phyloP scores from a whole-genome alignment of 2,113 vertebrate genomes.

The Glaucidium brasilianum region DNA sequence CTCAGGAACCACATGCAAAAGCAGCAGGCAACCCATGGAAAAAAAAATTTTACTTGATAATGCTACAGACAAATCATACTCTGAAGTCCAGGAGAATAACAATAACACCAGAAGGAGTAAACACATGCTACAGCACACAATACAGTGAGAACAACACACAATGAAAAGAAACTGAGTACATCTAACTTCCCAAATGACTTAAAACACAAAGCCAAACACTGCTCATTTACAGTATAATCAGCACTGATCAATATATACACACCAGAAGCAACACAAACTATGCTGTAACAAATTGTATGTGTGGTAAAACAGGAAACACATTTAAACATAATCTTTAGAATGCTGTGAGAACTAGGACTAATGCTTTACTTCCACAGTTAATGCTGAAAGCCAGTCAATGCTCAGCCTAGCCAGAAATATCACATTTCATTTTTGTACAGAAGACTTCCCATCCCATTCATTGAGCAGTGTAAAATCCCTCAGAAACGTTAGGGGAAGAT shows the following conservation, averaged over 20 bases:
- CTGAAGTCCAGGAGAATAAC: not conserved
- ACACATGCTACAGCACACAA: not conserved
- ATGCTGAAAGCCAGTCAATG: constrained; percentile 1
- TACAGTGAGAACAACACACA: not conserved
- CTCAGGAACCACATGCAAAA: not conserved
- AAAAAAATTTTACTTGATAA: not conserved
- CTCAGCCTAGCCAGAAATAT: not conserved
- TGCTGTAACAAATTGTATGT: not conserved
- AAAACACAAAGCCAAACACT: not conserved
- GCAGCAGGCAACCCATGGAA: not conserved
- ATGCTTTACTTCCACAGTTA: not conserved
- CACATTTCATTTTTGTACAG: not conserved
- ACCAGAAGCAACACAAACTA: not conserved
- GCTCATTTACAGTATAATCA: not conserved
- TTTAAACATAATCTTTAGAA: constrained; percentile 9
- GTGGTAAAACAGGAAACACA: constrained; percentile 30
- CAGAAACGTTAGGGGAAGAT: not conserved
- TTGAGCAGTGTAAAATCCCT: not conserved
- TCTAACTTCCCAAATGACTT: not conserved
- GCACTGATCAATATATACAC: not conserved
- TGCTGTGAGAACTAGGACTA: constrained; percentile 13
- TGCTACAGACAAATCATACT: not conserved
- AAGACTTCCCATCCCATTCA: not conserved
- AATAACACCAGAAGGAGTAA: not conserved
- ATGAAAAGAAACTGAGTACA: not conserved